Evolutionary conservation across 2,888 invertebrate genomes (phyloP).

Genomic region (Corbicula japonica): DNA sequence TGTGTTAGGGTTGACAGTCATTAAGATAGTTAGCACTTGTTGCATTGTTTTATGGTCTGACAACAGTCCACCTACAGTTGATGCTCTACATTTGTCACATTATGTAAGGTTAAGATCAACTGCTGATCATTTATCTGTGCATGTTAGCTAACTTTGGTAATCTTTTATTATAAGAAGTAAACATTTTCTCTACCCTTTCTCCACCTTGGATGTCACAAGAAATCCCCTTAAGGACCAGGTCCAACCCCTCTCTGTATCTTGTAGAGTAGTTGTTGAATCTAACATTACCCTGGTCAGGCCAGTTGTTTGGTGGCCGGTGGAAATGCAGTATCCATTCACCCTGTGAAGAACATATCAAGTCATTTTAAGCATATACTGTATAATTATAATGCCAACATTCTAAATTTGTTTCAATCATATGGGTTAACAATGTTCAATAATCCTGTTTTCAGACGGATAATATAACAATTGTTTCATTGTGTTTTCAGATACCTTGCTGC

Average conservation of each 20-base stretch:
- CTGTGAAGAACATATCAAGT: conserved; percentile 70
- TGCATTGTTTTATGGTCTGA: too few species aligned
- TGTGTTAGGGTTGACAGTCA: too few species aligned
- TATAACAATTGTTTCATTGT: background rate
- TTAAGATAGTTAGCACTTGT: too few species aligned
- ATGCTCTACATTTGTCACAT: too few species aligned
- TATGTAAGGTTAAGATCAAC: too few species aligned
- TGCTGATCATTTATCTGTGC: too few species aligned
- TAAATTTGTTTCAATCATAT: too few species aligned
- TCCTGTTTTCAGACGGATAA: too few species aligned
- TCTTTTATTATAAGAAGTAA: background rate
- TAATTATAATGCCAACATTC: background rate
- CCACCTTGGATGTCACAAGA: conserved; percentile 79
- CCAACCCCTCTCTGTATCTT: conserved; percentile 85
- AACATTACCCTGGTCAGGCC: conserved; percentile 84
- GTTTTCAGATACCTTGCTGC: background rate
- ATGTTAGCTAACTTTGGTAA: too few species aligned
- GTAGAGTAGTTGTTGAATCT: conserved; percentile 82
- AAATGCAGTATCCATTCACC: conserved; percentile 78
- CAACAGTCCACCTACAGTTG: too few species aligned
- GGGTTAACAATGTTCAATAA: too few species aligned
- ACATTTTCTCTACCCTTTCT: conserved; percentile 79
- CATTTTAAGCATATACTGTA: too few species aligned
- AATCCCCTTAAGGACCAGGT: conserved; percentile 84
- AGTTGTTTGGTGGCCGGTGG: conserved; percentile 75